These are phyloP conservation scores for Lucifuga dentata DNA, from an alignment of 2,113 vertebrate species.

Conservation along the genomic window DNA sequence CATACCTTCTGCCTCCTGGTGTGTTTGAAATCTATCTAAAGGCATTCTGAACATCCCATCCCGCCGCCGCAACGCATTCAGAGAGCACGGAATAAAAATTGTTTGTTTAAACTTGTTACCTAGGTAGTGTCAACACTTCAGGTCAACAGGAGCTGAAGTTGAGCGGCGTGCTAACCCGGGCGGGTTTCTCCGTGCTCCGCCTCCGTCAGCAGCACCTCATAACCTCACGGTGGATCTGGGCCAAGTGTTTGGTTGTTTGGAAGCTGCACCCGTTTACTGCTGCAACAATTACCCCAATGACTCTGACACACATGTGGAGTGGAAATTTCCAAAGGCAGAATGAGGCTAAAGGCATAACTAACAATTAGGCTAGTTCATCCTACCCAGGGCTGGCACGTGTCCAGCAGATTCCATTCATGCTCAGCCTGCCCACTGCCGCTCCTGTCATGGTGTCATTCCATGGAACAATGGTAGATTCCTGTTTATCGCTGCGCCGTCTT, in stretches of 20 bases:
- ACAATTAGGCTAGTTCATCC: slow-evolving; percentile 55
- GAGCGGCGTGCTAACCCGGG: slow-evolving; percentile 51
- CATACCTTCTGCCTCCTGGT: slow-evolving; percentile 54
- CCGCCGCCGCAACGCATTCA: slow-evolving; percentile 42
- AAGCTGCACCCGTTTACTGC: slow-evolving; percentile 40
- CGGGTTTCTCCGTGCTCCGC: slow-evolving; percentile 11
- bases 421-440: slow-evolving; percentile 67
- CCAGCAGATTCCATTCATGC: slow-evolving; percentile 74
- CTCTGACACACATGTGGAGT: slow-evolving; percentile 61
- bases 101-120: slow-evolving; percentile 80
- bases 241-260: slow-evolving; percentile 52
- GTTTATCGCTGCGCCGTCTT: slow-evolving; percentile 67
- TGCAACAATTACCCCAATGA: slow-evolving; percentile 45
- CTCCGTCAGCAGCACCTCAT: slow-evolving; percentile 61
- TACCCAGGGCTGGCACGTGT: slow-evolving; percentile 53
- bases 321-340: slow-evolving; percentile 69
- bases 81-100: slow-evolving; percentile 70
- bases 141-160: slow-evolving; percentile 78
- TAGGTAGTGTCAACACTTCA: slow-evolving; percentile 76
- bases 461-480: slow-evolving; percentile 80
- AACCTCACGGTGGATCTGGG: slow-evolving; percentile 46
- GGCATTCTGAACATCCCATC: slow-evolving; percentile 53
- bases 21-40: slow-evolving; percentile 61
- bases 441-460: slow-evolving; percentile 64
- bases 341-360: slow-evolving; percentile 40